Conservation (phyloP, 2,888 invertebrate species). For the Cremastinae sp. region DNA sequence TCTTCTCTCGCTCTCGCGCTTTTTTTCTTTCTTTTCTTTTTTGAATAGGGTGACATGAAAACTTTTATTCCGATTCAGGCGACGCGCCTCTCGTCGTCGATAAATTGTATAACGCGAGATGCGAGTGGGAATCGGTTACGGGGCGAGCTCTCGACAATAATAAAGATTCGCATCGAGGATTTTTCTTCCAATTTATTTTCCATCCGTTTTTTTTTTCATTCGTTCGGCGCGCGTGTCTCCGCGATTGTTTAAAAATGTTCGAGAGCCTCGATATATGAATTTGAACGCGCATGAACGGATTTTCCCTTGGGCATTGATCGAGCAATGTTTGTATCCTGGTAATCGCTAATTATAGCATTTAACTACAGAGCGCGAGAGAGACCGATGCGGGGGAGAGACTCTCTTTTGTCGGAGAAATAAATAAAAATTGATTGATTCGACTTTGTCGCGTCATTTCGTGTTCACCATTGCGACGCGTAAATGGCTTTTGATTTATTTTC, state of each 20-base stretch:
- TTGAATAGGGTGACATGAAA: background rate
- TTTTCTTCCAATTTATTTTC: background rate
- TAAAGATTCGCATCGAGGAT: background rate
- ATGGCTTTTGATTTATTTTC: too few relatives aligned
- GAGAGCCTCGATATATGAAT: slow-evolving; percentile 44
- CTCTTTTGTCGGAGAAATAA: background rate
- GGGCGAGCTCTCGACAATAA: too few relatives aligned
- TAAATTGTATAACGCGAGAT: too few relatives aligned
- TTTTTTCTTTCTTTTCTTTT: background rate
- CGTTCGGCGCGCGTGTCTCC: too few relatives aligned
- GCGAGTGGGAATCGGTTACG: too few relatives aligned
- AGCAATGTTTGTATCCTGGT: slow-evolving; percentile 24
- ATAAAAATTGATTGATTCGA: background rate
- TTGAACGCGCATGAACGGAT: slow-evolving; percentile 3
- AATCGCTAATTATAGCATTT: slow-evolving; percentile 56
- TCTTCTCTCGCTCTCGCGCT: slow-evolving; percentile 16
- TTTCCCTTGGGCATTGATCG: slow-evolving; percentile 35
- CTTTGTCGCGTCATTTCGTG: too few relatives aligned
- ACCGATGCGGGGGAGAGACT: slow-evolving; percentile 4
- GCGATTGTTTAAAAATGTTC: slow-evolving; percentile 7
- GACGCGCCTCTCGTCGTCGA: too few relatives aligned
- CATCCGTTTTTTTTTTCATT: background rate
- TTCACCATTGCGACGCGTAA: too few relatives aligned
- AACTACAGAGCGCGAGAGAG: slow-evolving; percentile 18
- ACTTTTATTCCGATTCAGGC: too few relatives aligned